A percentile compares a stretch with the other conserved stretches of the same genome.
Conservation (phyloP, 1,140 invertebrate genomes). For the Drosophila carrolli region DNA sequence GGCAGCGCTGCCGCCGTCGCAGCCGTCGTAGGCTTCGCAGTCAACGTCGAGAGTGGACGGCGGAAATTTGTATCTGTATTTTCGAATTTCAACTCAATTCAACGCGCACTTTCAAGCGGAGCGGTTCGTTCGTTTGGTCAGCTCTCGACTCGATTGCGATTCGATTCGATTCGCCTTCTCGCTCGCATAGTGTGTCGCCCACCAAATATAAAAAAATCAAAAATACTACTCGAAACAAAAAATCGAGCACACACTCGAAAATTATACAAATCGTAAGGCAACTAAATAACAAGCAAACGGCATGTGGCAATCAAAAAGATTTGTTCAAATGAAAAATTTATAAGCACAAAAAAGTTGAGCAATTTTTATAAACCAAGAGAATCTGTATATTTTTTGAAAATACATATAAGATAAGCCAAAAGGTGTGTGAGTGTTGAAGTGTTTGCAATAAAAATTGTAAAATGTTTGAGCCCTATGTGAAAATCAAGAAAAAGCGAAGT, state of each 20-base stretch:
- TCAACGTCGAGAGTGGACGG: constrained; percentile 19
- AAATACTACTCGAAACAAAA: constrained; percentile 15
- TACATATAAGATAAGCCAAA: constrained; percentile 4
- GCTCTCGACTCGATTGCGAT: constrained; percentile 8
- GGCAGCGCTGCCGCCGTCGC: constrained; percentile 55
- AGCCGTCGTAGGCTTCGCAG: constrained; percentile 9
- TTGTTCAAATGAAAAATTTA: constrained; percentile 57
- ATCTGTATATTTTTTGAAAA: constrained; percentile 42
- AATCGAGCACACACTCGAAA: constrained; percentile 30
- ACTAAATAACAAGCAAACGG: constrained; percentile 33
- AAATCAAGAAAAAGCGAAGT: constrained; percentile 84
- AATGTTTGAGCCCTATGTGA: constrained; percentile 84
- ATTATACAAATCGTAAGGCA: constrained; percentile 33
- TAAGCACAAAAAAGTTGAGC: constrained; percentile 50
- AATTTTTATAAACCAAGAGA: constrained; percentile 50
- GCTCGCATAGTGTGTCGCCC: constrained; percentile 28
- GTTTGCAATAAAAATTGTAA: constrained; percentile 52
- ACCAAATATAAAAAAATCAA: constrained; percentile 33
- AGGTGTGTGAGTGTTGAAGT: constrained; percentile 26
- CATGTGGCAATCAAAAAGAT: constrained; percentile 56
- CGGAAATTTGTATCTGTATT: constrained; percentile 32
- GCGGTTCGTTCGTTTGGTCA: constrained; percentile 59
- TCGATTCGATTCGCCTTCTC: constrained; percentile 11
- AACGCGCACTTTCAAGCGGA: constrained; percentile 75
- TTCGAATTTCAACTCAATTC: constrained; percentile 61